A percentile compares a stretch with the other conserved stretches of the same genome.
Evolutionary conservation across 2,888 invertebrate genomes (phyloP).

Genomic region (Bellardia pandia): DNA sequence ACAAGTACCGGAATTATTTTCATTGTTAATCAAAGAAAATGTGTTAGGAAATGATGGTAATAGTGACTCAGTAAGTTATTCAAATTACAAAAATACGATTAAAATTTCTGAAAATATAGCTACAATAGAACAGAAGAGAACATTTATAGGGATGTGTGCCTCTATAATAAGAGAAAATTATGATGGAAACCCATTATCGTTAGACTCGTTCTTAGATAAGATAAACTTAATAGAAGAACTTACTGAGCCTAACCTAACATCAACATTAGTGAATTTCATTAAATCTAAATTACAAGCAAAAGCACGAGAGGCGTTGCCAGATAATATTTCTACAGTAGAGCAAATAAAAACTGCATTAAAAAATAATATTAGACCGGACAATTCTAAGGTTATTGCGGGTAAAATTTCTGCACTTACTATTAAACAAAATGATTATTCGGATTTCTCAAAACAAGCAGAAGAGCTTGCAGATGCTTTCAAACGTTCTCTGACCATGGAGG

Average conservation of each 20-base stretch:
- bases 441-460: conserved; percentile 31
- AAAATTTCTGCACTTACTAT: conserved; percentile 26
- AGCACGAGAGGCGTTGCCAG: conserved; percentile 17
- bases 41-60: no score
- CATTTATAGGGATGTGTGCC: not conserved
- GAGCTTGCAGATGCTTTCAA: conserved; percentile 17
- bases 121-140: not conserved
- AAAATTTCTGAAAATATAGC: not conserved
- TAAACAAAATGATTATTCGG: not conserved
- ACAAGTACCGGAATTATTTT: no score
- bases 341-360: conserved; percentile 17
- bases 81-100: no score
- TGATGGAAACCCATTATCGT: conserved; percentile 1
- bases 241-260: not conserved
- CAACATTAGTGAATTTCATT: not conserved
- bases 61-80: no score
- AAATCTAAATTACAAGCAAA: conserved; percentile 19
- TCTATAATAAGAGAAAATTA: conserved; percentile 24
- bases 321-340: not conserved
- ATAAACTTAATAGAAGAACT: not conserved
- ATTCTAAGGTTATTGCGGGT: conserved; percentile 14
- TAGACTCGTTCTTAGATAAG: not conserved
- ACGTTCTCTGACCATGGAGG: not conserved
- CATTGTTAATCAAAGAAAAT: no score
- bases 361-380: conserved; percentile 8